Conservation (phyloP, 2,797 vertebrate genomes). For the Bradypodion ventrale region DNA sequence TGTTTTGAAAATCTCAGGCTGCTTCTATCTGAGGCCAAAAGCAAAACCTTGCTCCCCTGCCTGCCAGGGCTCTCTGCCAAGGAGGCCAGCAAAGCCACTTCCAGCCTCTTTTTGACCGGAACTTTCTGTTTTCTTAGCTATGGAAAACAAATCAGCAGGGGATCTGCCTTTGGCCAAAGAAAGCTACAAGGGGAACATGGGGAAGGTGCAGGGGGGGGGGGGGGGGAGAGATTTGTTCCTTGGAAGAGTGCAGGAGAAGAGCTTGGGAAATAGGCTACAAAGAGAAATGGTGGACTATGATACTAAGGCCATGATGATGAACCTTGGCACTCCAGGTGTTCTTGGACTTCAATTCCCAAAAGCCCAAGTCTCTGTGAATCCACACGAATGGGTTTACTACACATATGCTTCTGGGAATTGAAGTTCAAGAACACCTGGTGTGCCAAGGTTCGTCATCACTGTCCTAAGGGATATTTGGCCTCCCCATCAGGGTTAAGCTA, state of each 20-base stretch:
- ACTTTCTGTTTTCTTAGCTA: not conserved
- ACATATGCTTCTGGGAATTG: no score
- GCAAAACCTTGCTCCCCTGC: not conserved
- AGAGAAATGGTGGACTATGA: not conserved
- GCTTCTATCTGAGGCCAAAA: not conserved
- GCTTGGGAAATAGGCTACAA: not conserved
- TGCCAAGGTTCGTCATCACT: no score
- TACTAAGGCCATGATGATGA: no score
- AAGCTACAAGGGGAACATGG: not conserved
- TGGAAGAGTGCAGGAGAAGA: not conserved
- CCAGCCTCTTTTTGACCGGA: not conserved
- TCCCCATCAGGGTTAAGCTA: no score
- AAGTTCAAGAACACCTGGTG: no score
- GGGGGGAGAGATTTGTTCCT: no score
- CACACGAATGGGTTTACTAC: no score
- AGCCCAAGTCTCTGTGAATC: no score
- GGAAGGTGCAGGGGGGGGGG: no score
- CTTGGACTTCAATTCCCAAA: no score
- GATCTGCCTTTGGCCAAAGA: not conserved
- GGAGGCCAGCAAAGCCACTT: not conserved
- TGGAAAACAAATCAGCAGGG: conserved; percentile 7
- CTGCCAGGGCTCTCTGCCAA: accelerated
- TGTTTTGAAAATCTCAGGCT: not conserved
- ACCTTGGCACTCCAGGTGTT: no score
- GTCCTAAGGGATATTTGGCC: no score